Evolutionary conservation across 2,888 invertebrate genomes (phyloP).

Genomic region (Cosmia trapezina): DNA sequence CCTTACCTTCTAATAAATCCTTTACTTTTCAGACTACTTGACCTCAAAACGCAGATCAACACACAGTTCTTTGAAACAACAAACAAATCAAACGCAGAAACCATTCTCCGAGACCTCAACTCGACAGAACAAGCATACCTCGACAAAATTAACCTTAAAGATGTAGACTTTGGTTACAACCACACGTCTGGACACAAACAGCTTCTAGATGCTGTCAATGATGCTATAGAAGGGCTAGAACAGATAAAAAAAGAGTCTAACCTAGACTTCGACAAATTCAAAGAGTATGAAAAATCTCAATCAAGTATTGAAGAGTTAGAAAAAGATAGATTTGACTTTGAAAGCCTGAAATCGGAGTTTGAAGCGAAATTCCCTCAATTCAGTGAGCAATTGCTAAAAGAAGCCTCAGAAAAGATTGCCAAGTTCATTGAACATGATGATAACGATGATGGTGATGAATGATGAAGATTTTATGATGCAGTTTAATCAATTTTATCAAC

Average conservation of each 20-base stretch:
- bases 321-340: constrained; percentile 76
- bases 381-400: constrained; percentile 80
- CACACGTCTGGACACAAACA: constrained; percentile 81
- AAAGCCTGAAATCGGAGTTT: constrained; percentile 78
- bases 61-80: constrained; percentile 75
- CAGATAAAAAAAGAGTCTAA: constrained; percentile 83
- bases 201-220: constrained; percentile 82
- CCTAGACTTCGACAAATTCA: constrained; percentile 77
- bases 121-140: constrained; percentile 75
- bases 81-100: constrained; percentile 71
- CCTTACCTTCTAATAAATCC: not conserved
- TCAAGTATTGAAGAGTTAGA: constrained; percentile 72
- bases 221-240: constrained; percentile 82
- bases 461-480: not conserved
- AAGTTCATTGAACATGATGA: constrained; percentile 75
- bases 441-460: constrained; percentile 62
- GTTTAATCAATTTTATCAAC: not conserved
- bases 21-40: constrained; percentile 77
- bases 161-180: constrained; percentile 83
- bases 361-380: constrained; percentile 81
- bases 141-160: constrained; percentile 79
- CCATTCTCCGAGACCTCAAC: constrained; percentile 71
- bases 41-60: constrained; percentile 77
- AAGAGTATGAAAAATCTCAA: constrained; percentile 76
- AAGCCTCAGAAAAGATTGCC: constrained; percentile 79